A percentile compares a stretch with the other conserved stretches of the same genome.
Conservation (phyloP, 1,140 invertebrate species). For the Oscheius sp. region DNA sequence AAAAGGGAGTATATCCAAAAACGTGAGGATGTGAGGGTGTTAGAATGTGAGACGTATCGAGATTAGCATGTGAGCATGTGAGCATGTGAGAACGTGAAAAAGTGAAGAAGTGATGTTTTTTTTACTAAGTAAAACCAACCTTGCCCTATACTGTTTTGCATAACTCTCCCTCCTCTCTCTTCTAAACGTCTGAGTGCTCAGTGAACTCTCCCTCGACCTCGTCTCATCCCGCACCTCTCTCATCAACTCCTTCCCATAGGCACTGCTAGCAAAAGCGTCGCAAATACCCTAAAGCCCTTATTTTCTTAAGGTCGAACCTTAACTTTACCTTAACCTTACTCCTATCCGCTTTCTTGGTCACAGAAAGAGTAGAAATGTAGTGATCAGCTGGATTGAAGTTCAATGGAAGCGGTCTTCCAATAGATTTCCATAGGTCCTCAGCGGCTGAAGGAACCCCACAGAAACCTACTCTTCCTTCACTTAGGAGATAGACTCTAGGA, state of each 20-base stretch:
- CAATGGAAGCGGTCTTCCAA: slow-evolving; percentile 63
- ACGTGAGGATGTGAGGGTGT: no score
- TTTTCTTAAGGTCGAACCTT: background rate
- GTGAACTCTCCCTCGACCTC: slow-evolving; percentile 69
- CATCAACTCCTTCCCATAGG: slow-evolving; percentile 63
- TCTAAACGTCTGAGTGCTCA: no score
- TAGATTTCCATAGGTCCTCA: slow-evolving; percentile 78
- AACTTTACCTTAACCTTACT: slow-evolving; percentile 68
- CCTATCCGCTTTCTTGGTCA: slow-evolving; percentile 66
- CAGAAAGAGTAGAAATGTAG: slow-evolving; percentile 81
- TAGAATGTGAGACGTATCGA: no score
- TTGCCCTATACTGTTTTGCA: background rate
- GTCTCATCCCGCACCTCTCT: slow-evolving; percentile 32
- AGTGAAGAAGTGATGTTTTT: background rate
- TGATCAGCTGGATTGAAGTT: slow-evolving; percentile 95
- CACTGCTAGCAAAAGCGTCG: slow-evolving; percentile 71
- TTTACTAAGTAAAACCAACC: background rate
- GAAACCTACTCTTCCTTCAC: slow-evolving; percentile 84
- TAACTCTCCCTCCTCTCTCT: no score
- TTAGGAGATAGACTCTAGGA: slow-evolving; percentile 65
- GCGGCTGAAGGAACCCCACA: slow-evolving; percentile 77
- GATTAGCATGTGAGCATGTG: no score
- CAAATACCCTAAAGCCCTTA: slow-evolving; percentile 72
- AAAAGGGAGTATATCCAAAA: no score
- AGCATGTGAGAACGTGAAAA: no score